These are phyloP conservation scores for Stenoptilia bipunctidactyla DNA, from an alignment of 2,888 invertebrate genomes.

Conservation along the genomic window DNA sequence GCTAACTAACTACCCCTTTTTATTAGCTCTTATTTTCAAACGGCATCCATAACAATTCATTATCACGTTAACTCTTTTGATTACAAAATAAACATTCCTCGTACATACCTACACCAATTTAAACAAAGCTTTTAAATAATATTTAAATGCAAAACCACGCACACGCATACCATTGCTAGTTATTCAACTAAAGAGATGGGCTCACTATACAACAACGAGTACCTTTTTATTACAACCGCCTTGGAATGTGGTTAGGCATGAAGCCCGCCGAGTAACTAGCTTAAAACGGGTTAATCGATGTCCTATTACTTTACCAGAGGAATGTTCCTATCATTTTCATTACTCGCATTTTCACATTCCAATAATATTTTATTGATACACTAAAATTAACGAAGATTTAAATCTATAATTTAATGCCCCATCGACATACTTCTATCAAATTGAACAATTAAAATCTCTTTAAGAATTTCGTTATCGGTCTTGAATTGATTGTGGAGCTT, in stretches of 20 bases:
- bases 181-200: constrained; percentile 1
- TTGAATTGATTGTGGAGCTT: not conserved
- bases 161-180: not conserved
- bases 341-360: constrained; percentile 2
- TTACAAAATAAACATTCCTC: too few relatives aligned
- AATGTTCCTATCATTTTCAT: not conserved
- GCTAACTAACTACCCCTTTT: too few relatives aligned
- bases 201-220: not conserved
- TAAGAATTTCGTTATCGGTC: not conserved
- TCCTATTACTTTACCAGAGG: not conserved
- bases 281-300: constrained; percentile 31
- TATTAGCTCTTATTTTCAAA: too few relatives aligned
- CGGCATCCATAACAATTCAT: too few relatives aligned
- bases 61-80: too few relatives aligned
- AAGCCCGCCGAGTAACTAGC: constrained; percentile 28
- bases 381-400: too few relatives aligned
- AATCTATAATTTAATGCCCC: too few relatives aligned
- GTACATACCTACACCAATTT: constrained; percentile 9
- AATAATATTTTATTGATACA: constrained; percentile 2
- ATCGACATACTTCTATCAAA: too few relatives aligned
- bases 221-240: constrained; percentile 1
- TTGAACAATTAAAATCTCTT: too few relatives aligned
- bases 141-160: not conserved
- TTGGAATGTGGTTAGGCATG: constrained; percentile 35
- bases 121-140: constrained; percentile 9